phyloP scores from a whole-genome alignment of 2,113 vertebrate genomes.

The Eurypyga helias region DNA sequence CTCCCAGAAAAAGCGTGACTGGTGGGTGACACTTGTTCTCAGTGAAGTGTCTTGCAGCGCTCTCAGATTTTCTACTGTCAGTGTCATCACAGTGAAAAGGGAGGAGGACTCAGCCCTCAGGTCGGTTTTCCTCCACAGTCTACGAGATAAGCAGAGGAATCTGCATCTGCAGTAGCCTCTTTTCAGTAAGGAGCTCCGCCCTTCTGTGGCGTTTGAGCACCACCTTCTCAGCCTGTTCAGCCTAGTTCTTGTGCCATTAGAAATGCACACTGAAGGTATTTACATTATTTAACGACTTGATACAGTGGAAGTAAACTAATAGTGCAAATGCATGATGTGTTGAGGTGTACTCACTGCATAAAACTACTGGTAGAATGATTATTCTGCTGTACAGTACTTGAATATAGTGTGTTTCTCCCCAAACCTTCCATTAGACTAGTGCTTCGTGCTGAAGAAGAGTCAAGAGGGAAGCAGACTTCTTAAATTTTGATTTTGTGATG shows the following conservation, averaged over 20 bases:
- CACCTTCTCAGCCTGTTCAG: background rate
- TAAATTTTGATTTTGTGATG: background rate
- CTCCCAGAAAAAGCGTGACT: background rate
- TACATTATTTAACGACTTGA: fast-evolving
- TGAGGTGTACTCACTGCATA: background rate
- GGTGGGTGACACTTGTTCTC: background rate
- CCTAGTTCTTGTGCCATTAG: background rate
- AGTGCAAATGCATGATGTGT: background rate
- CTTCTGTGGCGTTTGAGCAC: background rate
- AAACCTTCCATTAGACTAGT: background rate
- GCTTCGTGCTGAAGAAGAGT: background rate
- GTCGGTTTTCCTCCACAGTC: background rate
- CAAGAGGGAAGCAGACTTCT: background rate
- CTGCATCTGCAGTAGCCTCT: background rate
- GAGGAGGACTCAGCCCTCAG: background rate
- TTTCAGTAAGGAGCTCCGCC: background rate
- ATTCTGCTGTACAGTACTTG: background rate
- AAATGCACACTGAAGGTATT: background rate
- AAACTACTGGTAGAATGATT: background rate
- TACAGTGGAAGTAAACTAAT: background rate
- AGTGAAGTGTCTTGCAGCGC: background rate
- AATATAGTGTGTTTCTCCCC: background rate
- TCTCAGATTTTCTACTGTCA: background rate
- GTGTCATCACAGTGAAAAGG: background rate
- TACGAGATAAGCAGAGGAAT: background rate